Base-by-base conservation (phyloP, 2,888 invertebrate genomes). In the Lepidocyrtinus sp. region DNA sequence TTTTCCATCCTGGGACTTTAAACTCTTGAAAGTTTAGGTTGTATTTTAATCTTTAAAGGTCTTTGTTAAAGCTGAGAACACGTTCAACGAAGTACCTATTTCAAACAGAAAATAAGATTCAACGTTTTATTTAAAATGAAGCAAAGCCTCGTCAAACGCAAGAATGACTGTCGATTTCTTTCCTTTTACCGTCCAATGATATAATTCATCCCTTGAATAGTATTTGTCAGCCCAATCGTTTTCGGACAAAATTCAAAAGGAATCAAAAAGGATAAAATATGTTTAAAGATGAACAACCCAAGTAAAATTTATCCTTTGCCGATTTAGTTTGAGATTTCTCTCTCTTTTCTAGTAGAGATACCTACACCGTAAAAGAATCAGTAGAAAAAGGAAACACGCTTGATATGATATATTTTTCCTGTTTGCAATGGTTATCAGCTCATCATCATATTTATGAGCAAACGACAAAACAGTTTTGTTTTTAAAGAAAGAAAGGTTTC, bases 171-270 rank as follows among this genome's bases (percentile, higher is more conserved):
- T 69, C 69, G 46, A 55, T 36, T 22, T 25, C 63, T 63, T 65
- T 36, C 36, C 1, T 19, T 67, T 36, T 36, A 36, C 36, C 25
- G 9, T 24, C 50, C 68, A 50, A 22, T 50, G 55, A 45, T 46
- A 69, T 69, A 69, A 69, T 69, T 69, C 69, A 69, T 9, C 50
- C 59, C 19, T 55, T 69, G 55, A 69, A 69, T 69, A 69, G 46
- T 25, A 69, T 69, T 69, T 69, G 69, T 69, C 69, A 55, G 69
- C 69, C 69, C 69, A 17, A 69, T 46, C 69, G 26, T 69, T 69
- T 69, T 69, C 69, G 59, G 69, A 50, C 24, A 69, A 55, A 46
- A 55, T 55, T 1, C n/a, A 36, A 36, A 21, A 65, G 27, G 26
- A 21, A 65, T 26, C 64, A 55, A 55, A 69, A 69, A 46, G 69